Base-by-base conservation (phyloP, 2,888 invertebrate species). In the Mythimna albipuncta region DNA sequence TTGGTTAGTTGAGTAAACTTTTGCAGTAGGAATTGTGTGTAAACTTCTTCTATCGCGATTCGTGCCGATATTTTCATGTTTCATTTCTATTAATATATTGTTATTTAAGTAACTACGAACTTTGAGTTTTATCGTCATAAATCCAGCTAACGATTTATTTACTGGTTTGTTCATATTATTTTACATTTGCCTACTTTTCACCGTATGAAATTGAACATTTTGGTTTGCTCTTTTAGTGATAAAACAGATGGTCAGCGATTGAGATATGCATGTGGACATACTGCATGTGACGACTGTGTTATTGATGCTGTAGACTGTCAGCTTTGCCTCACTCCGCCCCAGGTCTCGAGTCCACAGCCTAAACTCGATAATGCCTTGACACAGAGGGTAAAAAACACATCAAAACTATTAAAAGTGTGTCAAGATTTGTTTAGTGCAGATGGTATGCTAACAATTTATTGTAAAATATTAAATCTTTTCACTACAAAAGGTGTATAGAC, bases 261-360 rank as follows among this genome's bases (percentile, higher is more conserved):
- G 71, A 91, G 94, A 85, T 94, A 91, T 77, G 68, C 84, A 9
- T 95, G 95, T 85, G 95, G 95, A n/a, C 95, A 95, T 79, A 85
- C 88, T 32, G 85, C 88, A 69, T 96, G 96, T 88, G 84, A 88
- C n/a, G 82, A 89, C 47, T 96, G 96, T 86, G 87, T 89, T 65
- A 77, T 76, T 47, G 74, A 76, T 69, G 83, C 86, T 38, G 86
- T 85, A 64, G 86, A 85, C 54, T 96, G 95, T 82, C 83, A 88
- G 52, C 81, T 89, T 63, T 96, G 95, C 72, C 74, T 90, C 38
- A 89, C 90, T 66, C 88, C 90, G 72, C 85, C 91, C 63, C 79
- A 77, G 50, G 74, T 75, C 52, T 63, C 79, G n/a, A 64, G 54
- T 61, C 57, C 35, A 65, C 64, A 61, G 83, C 89, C 75, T 52